Base-by-base conservation (phyloP, 2,888 invertebrate species). In the Zygogramma bicolorata region DNA sequence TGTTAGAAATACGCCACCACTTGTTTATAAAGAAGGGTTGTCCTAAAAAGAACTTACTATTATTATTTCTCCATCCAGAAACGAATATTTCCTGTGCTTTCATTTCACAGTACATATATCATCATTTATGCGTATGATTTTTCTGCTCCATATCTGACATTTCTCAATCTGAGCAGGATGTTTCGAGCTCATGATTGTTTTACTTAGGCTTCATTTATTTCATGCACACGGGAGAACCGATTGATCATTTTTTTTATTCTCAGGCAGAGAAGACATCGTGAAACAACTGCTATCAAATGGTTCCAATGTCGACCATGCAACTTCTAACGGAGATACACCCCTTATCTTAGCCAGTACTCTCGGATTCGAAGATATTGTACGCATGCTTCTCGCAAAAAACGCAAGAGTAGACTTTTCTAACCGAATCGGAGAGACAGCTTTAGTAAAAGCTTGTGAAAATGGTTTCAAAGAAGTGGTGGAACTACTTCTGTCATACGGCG, bases 381-480 rank as follows among this genome's bases (percentile, higher is more conserved):
- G 31, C 6, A 10, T 34, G 53, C 31, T 65, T 6, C 13, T 65
- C 8, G 20, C 53, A 0, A 29, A 49, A 25, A 65, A 65, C 10
- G 31, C 29, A 29, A 49, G 53, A 5, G 25, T 53, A 8, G 4
- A 65, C 5, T 15, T 13, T 46, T 29, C 1, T 5, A 20, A 65
- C 34, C 53, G 57, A n/a, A 38, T 38, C 1, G 57, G 53, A 6
- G 57, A 65, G 22, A 65, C 65, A 1, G 65, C 65, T n/a, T 8
- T 65, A 6, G 57, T 34, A 10, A 31, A 25, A 20, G 46, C 65
- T 5, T 34, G 65, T 38, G 27, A 34, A 3, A 53, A 65, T 31
- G 57, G 65, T 6, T 65, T 65, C 57, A 57, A 57, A 20, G 65
- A 65, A 34, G 38, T 65, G 4, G 65, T 65, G 18, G 34, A 57